These are phyloP conservation scores for Peucedramus taeniatus DNA, from an alignment of 2,113 vertebrate species.

Conservation along the genomic window DNA sequence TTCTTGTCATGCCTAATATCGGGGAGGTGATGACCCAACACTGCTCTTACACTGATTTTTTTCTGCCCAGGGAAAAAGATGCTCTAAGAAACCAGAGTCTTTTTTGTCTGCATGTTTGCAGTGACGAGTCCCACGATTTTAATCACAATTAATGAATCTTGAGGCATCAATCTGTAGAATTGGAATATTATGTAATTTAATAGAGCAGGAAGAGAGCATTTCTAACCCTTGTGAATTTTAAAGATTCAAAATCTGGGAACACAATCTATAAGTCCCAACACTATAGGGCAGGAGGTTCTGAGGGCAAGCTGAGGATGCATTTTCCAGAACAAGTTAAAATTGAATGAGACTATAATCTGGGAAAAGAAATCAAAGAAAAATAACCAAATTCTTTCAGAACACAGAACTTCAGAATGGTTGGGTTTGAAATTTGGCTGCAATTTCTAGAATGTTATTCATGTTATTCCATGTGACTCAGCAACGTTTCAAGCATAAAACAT, in stretches of 20 bases:
- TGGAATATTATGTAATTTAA: neutral
- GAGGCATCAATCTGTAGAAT: neutral
- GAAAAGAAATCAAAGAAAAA: neutral
- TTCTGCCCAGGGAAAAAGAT: neutral
- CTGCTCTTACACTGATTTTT: neutral
- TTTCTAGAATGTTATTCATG: neutral
- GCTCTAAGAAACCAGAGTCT: neutral
- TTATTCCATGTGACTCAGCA: neutral
- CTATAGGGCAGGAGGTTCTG: neutral
- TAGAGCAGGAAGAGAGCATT: neutral
- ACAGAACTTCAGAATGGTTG: neutral
- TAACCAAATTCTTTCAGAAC: neutral
- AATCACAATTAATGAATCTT: neutral
- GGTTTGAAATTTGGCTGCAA: neutral
- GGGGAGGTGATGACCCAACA: neutral
- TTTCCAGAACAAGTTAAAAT: neutral
- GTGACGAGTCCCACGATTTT: neutral
- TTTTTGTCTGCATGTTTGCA: neutral
- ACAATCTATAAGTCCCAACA: neutral
- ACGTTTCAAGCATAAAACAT: neutral
- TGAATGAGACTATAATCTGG: neutral
- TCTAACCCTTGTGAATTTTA: neutral
- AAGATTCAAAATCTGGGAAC: neutral
- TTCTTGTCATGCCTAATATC: neutral
- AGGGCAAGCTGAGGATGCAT: neutral